A percentile compares a stretch with the other conserved stretches of the same genome.
phyloP scores from a whole-genome alignment of 2,888 invertebrate species.

The Apamea anceps region DNA sequence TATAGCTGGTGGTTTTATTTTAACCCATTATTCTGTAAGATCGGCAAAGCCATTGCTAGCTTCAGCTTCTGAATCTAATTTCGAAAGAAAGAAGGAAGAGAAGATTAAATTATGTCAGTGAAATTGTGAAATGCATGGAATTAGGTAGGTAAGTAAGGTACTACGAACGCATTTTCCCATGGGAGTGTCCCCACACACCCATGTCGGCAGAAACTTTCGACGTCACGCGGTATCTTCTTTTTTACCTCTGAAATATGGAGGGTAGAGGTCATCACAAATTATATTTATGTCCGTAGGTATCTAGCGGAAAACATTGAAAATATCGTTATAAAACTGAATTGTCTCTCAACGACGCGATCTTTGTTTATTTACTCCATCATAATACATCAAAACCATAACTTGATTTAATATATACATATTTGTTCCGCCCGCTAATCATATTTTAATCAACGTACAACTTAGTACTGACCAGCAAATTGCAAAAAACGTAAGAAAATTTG shows the following conservation, averaged over 20 bases:
- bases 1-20: conserved; percentile 67
- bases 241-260: not conserved
- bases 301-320: not conserved
- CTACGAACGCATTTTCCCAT: not conserved
- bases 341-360: not conserved
- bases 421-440: too few species aligned
- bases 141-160: not conserved
- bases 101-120: not conserved
- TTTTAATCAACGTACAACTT: too few species aligned
- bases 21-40: not conserved
- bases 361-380: too few species aligned
- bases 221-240: not conserved
- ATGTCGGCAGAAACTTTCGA: not conserved
- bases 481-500: too few species aligned
- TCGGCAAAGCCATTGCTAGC: not conserved
- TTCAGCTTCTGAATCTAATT: not conserved
- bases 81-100: not conserved
- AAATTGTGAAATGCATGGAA: not conserved
- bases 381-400: not conserved
- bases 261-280: not conserved
- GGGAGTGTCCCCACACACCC: not conserved
- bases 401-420: too few species aligned
- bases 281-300: not conserved
- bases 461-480: too few species aligned
- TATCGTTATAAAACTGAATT: not conserved